Evolutionary conservation across 1,140 invertebrate species (phyloP).

Genomic region (Drosophila setifemur): DNA sequence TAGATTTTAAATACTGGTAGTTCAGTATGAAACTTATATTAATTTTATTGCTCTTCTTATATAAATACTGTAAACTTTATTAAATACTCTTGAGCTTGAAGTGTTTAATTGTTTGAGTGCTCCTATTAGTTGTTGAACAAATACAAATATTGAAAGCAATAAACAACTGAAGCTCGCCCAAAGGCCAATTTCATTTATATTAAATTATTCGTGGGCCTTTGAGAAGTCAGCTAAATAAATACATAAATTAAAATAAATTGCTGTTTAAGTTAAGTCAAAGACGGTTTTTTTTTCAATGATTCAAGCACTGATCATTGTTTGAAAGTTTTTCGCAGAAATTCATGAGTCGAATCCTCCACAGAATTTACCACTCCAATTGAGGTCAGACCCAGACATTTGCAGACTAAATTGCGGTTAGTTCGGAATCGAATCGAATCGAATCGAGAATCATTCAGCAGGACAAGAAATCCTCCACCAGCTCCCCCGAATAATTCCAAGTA

Average conservation of each 20-base stretch:
- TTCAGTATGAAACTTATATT: too few relatives aligned
- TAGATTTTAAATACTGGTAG: too few relatives aligned
- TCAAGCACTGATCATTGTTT: too few relatives aligned
- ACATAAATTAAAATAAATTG: slow-evolving; percentile 27
- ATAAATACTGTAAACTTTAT: too few relatives aligned
- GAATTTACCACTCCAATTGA: slow-evolving; percentile 5
- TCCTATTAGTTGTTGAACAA: too few relatives aligned
- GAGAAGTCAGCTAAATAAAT: neutral
- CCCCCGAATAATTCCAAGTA: neutral
- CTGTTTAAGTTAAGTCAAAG: slow-evolving; percentile 5
- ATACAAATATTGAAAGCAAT: too few relatives aligned
- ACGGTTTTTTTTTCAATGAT: slow-evolving; percentile 1
- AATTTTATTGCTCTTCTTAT: too few relatives aligned
- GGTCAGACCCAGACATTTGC: slow-evolving; percentile 14
- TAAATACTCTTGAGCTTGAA: too few relatives aligned
- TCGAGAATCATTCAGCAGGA: slow-evolving; percentile 26
- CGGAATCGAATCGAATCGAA: slow-evolving; percentile 19
- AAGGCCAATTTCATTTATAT: neutral
- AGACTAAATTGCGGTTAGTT: slow-evolving; percentile 31
- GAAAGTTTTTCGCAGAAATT: neutral
- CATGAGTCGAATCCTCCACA: neutral
- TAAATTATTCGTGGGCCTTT: slow-evolving; percentile 4
- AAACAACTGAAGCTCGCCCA: too few relatives aligned
- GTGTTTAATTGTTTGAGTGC: too few relatives aligned
- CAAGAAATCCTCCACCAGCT: neutral